A percentile compares a stretch with the other conserved stretches of the same genome.
phyloP scores from a whole-genome alignment of 1,140 invertebrate species.

The Vollenhovia emeryi region DNA sequence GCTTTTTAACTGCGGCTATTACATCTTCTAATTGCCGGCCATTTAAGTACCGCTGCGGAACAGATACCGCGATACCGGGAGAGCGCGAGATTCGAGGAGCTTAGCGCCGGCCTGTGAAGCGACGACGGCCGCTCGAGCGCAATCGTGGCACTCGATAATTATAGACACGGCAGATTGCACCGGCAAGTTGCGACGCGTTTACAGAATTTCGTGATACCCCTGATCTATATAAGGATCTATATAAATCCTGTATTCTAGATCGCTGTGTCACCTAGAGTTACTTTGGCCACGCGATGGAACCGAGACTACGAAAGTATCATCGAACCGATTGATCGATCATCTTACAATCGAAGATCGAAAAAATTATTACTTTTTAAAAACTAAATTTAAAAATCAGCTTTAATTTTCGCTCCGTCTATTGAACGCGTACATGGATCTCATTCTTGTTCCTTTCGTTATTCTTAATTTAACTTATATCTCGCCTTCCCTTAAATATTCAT shows the following conservation, averaged over 20 bases:
- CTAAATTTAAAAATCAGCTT: not conserved
- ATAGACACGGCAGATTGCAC: constrained; percentile 4
- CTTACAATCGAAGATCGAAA: not conserved
- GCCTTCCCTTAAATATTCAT: not conserved
- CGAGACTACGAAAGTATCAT: not conserved
- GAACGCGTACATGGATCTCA: not conserved
- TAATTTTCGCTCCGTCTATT: not conserved
- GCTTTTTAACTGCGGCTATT: constrained; percentile 74
- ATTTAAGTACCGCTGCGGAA: constrained; percentile 73
- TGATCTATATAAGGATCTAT: too few species aligned
- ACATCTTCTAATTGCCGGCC: constrained; percentile 74
- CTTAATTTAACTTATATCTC: not conserved
- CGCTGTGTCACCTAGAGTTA: not conserved
- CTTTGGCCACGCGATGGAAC: not conserved
- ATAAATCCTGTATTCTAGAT: not conserved
- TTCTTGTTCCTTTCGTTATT: not conserved
- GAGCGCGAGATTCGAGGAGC: constrained; percentile 35
- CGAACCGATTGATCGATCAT: not conserved
- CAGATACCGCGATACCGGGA: constrained; percentile 63
- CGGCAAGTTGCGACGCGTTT: not conserved
- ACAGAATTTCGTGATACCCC: not conserved
- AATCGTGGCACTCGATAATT: constrained; percentile 28
- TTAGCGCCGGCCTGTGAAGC: constrained; percentile 31
- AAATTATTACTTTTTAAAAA: not conserved
- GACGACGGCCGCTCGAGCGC: not conserved